Evolutionary conservation across 2,888 invertebrate species (phyloP), one percentile per base, ranked within the genome.

Genomic region (Peribatodes rhomboidaria): DNA sequence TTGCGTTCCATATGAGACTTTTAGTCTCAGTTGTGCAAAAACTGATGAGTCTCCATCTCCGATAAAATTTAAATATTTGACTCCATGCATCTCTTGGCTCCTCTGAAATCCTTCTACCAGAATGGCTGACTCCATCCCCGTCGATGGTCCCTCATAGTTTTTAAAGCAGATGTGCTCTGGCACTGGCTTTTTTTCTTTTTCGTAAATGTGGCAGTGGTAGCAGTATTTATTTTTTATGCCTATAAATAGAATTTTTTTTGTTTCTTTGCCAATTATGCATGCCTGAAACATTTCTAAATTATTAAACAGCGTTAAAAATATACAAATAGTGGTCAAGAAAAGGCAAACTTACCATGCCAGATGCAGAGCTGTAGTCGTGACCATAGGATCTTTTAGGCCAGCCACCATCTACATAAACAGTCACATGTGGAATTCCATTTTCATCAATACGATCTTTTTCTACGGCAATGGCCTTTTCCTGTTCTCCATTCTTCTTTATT

Each of bases 81-180:
- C 31, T 22, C 46, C 46, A 46, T 46, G 46, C 46, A 46, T 46
- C 13, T 46, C 22, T 46, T 46, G 18, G 27, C 57, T 57, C n/a
- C 9, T 33, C 37, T 47, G 33, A 46, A 57, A 57, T 37, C 58
- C 58, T 41, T 58, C 49, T 10, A 58, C 58, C 14, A 58, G 27
- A 20, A 50, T 50, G 14, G 37, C 50, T 35, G 37, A 11, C 20
- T 58, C 49, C 49, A 58, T 58, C 14, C 35, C 58, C n/a, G 49
- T 58, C 1, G 58, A 58, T 31, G 58, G 41, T 2, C 58, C 49
- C 2, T 20, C 11, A 31, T 50, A 58, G 31, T 58, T 58, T 50
- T 50, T 49, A 13, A 49, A 58, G 41, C 58, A 58, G 13, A 11
- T 16, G 31, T 58, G 58, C n/a, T 11, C n/a, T 41, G 58, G 58